A percentile compares a stretch with the other conserved stretches of the same genome.
phyloP scores from a whole-genome alignment of 1,140 invertebrate species.

The Lutraria rhynchaena region DNA sequence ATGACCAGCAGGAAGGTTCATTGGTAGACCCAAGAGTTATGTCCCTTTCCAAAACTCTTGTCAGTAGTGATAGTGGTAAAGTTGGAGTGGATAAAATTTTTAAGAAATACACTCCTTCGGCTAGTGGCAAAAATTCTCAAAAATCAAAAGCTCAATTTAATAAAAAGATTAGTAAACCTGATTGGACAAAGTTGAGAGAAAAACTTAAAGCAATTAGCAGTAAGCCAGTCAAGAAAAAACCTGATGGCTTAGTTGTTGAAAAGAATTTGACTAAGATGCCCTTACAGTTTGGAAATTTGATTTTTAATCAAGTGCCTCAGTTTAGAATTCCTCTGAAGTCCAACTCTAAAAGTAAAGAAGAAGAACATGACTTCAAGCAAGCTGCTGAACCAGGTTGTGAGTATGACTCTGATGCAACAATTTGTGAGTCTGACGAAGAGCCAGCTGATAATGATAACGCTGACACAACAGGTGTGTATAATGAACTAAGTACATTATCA shows the following conservation, averaged over 20 bases:
- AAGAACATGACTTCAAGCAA: neutral
- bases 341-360: neutral
- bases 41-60: slow-evolving; percentile 39
- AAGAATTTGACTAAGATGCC: slow-evolving; percentile 7
- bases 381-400: neutral
- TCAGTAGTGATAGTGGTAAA: slow-evolving; percentile 41
- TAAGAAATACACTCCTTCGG: neutral
- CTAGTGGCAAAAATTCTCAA: neutral
- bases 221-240: slow-evolving; percentile 1
- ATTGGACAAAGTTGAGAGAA: slow-evolving; percentile 35
- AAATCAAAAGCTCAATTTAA: neutral
- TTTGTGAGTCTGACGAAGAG: neutral
- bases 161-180: slow-evolving; percentile 20
- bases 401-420: neutral
- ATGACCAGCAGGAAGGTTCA: neutral
- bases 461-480: no score
- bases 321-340: slow-evolving; percentile 43
- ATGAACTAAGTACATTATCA: no score
- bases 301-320: slow-evolving; percentile 1
- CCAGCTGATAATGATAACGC: neutral
- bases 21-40: slow-evolving; percentile 46
- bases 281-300: neutral
- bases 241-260: slow-evolving; percentile 4
- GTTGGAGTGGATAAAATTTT: slow-evolving; percentile 36
- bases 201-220: slow-evolving; percentile 37